phyloP scores from a whole-genome alignment of 2,113 vertebrate genomes.

The Lepidothrix coronata region DNA sequence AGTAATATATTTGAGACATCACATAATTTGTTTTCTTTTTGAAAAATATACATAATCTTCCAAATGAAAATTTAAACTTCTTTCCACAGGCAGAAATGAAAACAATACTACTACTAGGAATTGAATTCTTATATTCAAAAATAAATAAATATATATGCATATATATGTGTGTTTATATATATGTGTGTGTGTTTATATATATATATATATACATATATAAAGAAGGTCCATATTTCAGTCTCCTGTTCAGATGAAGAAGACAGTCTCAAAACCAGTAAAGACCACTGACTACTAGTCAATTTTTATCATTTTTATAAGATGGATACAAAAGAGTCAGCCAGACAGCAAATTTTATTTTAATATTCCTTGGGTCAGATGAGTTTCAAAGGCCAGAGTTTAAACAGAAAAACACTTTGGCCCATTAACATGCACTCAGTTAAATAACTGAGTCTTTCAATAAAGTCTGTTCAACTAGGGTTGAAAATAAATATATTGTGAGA shows the following conservation, averaged over 20 bases:
- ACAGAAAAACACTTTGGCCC: not conserved
- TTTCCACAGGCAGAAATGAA: not conserved
- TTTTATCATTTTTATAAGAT: not conserved
- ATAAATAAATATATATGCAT: not conserved
- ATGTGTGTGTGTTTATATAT: not conserved
- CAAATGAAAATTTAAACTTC: not conserved
- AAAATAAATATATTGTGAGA: not conserved
- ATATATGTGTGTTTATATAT: not conserved
- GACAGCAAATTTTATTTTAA: not conserved
- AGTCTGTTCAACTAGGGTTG: not conserved
- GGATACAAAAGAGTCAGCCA: not conserved
- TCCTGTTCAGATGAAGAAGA: not conserved
- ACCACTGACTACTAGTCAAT: not conserved
- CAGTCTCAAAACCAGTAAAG: not conserved
- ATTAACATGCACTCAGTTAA: not conserved
- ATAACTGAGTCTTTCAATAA: not conserved
- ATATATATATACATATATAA: no score
- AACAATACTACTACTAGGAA: not conserved
- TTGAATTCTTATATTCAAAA: not conserved
- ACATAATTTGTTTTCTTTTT: not conserved
- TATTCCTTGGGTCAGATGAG: not conserved
- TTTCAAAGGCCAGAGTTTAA: not conserved
- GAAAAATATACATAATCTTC: not conserved
- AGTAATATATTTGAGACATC: not conserved
- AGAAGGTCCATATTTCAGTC: not conserved